phyloP scores from a whole-genome alignment of 2,888 invertebrate species.

The Pyrrhosoma nymphula region DNA sequence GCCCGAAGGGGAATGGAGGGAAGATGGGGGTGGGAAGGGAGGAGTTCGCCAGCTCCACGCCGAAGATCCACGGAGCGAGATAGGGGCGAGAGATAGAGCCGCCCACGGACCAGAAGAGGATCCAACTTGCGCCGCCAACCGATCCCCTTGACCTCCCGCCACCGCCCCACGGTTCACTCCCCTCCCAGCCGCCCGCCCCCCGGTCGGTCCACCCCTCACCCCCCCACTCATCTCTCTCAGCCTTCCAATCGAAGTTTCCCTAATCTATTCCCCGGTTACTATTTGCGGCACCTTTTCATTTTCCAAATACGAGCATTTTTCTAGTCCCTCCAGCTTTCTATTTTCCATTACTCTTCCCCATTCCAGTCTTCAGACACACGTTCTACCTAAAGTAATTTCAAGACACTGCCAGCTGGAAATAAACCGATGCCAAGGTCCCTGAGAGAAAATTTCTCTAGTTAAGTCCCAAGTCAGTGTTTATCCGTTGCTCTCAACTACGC shows the following conservation, averaged over 20 bases:
- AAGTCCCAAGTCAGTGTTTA: too few relatives aligned
- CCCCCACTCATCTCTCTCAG: neutral
- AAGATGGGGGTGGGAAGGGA: neutral
- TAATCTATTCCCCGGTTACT: neutral
- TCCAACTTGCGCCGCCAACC: constrained; percentile 17
- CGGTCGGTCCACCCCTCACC: neutral
- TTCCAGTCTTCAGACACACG: neutral
- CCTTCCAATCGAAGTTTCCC: neutral
- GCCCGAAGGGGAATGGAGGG: neutral
- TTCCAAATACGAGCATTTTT: neutral
- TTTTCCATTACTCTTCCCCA: too few relatives aligned
- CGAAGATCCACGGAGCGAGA: constrained; percentile 51
- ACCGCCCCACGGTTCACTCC: neutral
- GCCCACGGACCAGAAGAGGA: constrained; percentile 27
- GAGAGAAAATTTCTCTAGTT: too few relatives aligned
- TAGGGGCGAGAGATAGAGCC: constrained; percentile 37
- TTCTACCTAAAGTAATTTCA: neutral
- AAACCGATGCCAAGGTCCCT: too few relatives aligned
- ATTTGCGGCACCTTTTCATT: neutral
- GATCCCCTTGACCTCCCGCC: neutral
- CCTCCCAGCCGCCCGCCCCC: neutral
- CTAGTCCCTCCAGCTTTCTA: too few relatives aligned
- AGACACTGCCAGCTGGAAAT: neutral
- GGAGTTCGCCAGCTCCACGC: neutral
- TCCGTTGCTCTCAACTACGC: too few relatives aligned